Conservation (phyloP, 2,797 vertebrate genomes). For the Fratercula arctica region DNA sequence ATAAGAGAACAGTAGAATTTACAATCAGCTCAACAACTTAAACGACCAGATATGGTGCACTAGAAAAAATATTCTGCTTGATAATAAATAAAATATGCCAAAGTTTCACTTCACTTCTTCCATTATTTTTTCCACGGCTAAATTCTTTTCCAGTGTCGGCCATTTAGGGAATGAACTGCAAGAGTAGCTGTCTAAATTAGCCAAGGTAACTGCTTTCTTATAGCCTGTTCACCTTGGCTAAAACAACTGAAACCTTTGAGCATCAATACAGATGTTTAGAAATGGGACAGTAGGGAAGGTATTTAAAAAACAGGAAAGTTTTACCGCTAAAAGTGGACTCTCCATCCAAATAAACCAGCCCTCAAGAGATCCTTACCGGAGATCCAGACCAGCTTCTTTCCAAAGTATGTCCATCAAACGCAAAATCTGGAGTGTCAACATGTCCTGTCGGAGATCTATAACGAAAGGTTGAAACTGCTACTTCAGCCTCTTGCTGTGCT, state of each 20-base stretch:
- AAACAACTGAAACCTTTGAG: background rate
- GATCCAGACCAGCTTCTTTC: constrained; percentile 95
- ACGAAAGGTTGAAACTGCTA: background rate
- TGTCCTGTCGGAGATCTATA: constrained; percentile 94
- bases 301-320: background rate
- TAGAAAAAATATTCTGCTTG: background rate
- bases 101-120: background rate
- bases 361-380: constrained; percentile 81
- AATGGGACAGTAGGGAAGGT: background rate
- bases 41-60: background rate
- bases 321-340: background rate
- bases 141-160: background rate
- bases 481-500: background rate
- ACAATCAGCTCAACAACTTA: background rate
- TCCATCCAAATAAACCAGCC: background rate
- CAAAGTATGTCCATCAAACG: constrained; percentile 96
- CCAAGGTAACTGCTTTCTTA: background rate
- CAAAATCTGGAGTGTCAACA: constrained; percentile 94
- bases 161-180: background rate
- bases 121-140: background rate
- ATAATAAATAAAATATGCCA: background rate
- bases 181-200: background rate
- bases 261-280: background rate
- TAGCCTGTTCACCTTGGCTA: background rate
- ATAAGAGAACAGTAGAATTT: background rate